These are phyloP conservation scores for Cyprinodon variegatus DNA, from an alignment of 2,113 vertebrate species.

Conservation along the genomic window DNA sequence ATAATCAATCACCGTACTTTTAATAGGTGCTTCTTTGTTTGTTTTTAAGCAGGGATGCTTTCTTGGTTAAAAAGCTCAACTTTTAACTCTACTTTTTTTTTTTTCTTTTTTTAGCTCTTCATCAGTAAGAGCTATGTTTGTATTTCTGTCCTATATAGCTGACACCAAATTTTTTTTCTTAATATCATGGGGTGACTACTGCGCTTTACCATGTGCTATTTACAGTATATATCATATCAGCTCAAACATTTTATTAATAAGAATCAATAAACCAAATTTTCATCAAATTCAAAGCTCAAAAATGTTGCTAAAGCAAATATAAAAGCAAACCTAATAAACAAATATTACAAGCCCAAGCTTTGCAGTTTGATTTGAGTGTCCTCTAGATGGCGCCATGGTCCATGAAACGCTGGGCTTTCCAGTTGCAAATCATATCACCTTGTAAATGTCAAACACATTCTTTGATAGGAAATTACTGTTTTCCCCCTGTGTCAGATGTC, in stretches of 20 bases:
- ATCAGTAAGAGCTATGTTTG: too few relatives aligned
- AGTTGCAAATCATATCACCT: constrained; percentile 54
- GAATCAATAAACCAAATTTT: not conserved
- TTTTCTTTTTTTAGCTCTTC: too few relatives aligned
- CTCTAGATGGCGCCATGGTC: constrained; percentile 82
- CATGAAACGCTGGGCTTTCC: constrained; percentile 61
- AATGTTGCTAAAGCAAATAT: not conserved
- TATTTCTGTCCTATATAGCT: too few relatives aligned
- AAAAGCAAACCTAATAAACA: not conserved
- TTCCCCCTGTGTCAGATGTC: constrained; percentile 55
- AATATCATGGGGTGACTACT: too few relatives aligned
- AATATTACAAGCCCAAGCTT: not conserved
- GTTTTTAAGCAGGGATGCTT: too few relatives aligned
- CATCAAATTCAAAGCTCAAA: not conserved
- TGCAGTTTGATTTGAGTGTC: constrained; percentile 14
- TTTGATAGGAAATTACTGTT: constrained; percentile 58
- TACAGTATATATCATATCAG: too few relatives aligned
- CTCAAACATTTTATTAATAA: not conserved
- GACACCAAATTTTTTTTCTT: too few relatives aligned
- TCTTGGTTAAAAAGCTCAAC: too few relatives aligned
- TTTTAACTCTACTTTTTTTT: too few relatives aligned
- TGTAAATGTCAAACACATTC: constrained; percentile 62
- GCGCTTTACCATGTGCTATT: too few relatives aligned
- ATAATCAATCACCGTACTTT: too few relatives aligned
- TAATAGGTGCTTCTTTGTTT: too few relatives aligned